Evolutionary conservation across 2,888 invertebrate genomes (phyloP), one percentile per base, ranked within the genome.

Genomic region (Caenorhabditis doughertyi): DNA sequence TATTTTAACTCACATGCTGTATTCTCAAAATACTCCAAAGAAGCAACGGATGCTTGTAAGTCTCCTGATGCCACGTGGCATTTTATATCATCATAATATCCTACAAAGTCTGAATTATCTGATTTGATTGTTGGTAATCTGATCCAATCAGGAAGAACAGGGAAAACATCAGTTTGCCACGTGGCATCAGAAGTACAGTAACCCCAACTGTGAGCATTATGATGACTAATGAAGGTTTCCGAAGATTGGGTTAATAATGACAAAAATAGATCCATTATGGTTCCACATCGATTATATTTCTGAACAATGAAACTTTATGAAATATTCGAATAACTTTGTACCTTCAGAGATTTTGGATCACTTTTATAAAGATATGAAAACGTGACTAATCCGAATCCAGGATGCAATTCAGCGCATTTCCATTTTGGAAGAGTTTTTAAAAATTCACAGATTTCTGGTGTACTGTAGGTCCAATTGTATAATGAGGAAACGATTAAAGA

Each of bases 241-340:
- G 58, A 35, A 11, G 32, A 25, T 32, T 53, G 27, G 0, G 79
- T 62, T 7, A 85, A 47, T n/a, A 35, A 23, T 32, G 55, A 49
- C 13, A 74, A 32, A 13, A 84, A 84, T 0, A 84, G 53, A 25
- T 85, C 85, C 85, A 85, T 85, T 1, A 85, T 84, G 25, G 85
- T 84, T 23, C 85, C 85, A 56, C 84, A 85, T 18, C 79, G 51
- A 56, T 81, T 39, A 53, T 23, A 83, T 8, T 49, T 49, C 76
- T 71, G 73, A 51, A 71, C 23, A 58, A 32, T 29, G 23, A 4
- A 1, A 51, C n/a, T 13, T 47, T 3, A 18, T 4, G n/a, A n/a
- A n/a, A n/a, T n/a, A n/a, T n/a, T n/a, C n/a, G n/a, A n/a, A n/a
- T n/a, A n/a, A n/a, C n/a, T n/a, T n/a, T n/a, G n/a, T 56, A 70